phyloP scores from a whole-genome alignment of 2,888 invertebrate species.

The Ecliptopera silaceata region DNA sequence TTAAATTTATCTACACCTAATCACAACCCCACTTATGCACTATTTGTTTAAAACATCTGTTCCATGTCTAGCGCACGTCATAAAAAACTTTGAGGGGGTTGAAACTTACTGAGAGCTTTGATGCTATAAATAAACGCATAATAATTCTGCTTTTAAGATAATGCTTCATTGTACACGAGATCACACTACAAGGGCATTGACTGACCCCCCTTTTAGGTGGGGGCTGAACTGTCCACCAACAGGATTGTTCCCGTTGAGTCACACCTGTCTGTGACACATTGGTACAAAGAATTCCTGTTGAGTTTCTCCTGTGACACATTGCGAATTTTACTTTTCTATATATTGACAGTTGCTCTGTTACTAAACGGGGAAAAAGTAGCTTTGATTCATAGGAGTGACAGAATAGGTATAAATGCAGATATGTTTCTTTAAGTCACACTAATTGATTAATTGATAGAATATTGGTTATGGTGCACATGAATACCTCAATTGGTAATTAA shows the following conservation, averaged over 20 bases:
- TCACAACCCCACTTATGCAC: constrained; percentile 41
- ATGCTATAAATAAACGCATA: constrained; percentile 48
- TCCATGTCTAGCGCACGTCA: constrained; percentile 61
- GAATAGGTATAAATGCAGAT: background rate
- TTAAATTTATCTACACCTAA: background rate
- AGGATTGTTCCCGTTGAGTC: too few species aligned
- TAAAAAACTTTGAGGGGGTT: constrained; percentile 65
- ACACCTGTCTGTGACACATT: too few species aligned
- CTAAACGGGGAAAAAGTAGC: background rate
- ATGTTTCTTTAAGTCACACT: too few species aligned
- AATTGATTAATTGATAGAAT: too few species aligned
- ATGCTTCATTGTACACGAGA: constrained; percentile 18
- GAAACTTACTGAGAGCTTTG: constrained; percentile 53
- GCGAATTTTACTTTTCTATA: too few species aligned
- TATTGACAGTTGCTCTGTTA: background rate
- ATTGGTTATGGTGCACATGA: too few species aligned
- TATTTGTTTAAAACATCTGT: constrained; percentile 72
- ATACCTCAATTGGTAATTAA: too few species aligned
- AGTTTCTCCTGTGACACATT: too few species aligned
- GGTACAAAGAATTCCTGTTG: too few species aligned
- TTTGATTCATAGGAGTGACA: too few species aligned
- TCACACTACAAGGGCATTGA: background rate
- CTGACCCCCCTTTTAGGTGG: too few species aligned
- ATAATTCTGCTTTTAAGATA: constrained; percentile 8
- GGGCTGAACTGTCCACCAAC: too few species aligned